Evolutionary conservation across 2,888 invertebrate species (phyloP).

Genomic region (Mythimna vitellina): DNA sequence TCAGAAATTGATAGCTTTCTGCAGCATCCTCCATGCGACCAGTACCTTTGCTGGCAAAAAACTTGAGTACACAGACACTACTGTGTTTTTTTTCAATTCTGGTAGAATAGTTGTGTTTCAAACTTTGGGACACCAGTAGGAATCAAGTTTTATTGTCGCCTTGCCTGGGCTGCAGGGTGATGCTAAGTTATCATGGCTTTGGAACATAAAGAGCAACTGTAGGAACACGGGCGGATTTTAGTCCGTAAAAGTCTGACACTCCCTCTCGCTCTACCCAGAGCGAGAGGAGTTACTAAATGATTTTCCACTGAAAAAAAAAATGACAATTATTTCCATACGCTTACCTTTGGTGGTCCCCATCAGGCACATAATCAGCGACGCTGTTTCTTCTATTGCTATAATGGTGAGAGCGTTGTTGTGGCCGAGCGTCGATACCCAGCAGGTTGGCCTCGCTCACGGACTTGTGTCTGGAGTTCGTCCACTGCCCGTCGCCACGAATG

Average conservation of each 20-base stretch:
- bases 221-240: no score
- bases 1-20: not conserved
- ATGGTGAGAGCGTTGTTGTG: conserved; percentile 83
- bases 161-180: no score
- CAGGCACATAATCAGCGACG: conserved; percentile 91
- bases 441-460: conserved; percentile 97
- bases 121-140: not conserved
- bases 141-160: no score
- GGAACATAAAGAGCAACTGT: no score
- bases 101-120: not conserved
- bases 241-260: no score
- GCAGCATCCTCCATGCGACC: no score
- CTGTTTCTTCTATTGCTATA: conserved; percentile 89
- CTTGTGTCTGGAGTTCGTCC: conserved; percentile 89
- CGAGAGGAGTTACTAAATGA: no score
- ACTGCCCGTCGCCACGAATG: conserved; percentile 90
- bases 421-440: conserved; percentile 91
- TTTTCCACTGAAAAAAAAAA: no score
- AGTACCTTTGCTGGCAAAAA: not conserved
- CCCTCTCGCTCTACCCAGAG: no score
- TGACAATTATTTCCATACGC: not conserved
- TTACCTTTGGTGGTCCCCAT: conserved; percentile 90
- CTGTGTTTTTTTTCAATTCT: not conserved
- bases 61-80: no score
- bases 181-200: no score